Percentiles rank a stretch among this genome's conserved stretches.
Evolutionary conservation across 92 coral and sea anemone genomes (phyloP).

Genomic region (Siderastrea siderea): DNA sequence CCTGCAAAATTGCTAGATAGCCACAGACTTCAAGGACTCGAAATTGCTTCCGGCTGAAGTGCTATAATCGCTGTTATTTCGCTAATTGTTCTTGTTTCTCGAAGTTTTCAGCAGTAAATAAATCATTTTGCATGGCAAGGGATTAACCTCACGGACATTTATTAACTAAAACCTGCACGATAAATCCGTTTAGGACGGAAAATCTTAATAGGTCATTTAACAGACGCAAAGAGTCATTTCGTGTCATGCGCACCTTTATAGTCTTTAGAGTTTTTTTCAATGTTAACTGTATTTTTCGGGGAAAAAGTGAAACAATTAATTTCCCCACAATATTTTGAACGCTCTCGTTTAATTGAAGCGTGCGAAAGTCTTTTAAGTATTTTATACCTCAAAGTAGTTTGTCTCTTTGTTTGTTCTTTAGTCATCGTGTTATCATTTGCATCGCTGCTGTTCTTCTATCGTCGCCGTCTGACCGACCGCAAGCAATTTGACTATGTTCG

Average conservation of each 20-base stretch:
- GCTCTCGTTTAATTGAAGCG: no score
- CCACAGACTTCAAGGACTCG: slow-evolving; percentile 18
- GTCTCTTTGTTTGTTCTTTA: no score
- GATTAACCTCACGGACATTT: slow-evolving; percentile 28
- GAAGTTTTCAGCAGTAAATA: slow-evolving; percentile 44
- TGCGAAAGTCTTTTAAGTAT: no score
- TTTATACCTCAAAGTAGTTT: no score
- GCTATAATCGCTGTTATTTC: slow-evolving; percentile 14
- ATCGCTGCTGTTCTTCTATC: not conserved
- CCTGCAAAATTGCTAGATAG: slow-evolving; percentile 9
- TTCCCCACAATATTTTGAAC: no score
- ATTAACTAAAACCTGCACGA: not conserved
- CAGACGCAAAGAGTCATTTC: not conserved
- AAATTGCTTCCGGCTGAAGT: slow-evolving; percentile 36
- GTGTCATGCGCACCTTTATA: not conserved
- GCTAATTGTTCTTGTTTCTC: slow-evolving; percentile 31
- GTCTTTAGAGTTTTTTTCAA: not conserved
- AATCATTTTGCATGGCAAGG: slow-evolving; percentile 25
- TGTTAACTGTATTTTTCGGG: not conserved
- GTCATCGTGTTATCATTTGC: no score
- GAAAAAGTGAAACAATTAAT: no score
- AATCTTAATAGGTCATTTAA: not conserved
- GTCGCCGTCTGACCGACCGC: not conserved
- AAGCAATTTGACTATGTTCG: not conserved
- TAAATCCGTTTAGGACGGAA: slow-evolving; percentile 6